Evolutionary conservation across 2,797 vertebrate species (phyloP), one percentile per base, ranked within the genome.

Genomic region (Synanceia verrucosa): DNA sequence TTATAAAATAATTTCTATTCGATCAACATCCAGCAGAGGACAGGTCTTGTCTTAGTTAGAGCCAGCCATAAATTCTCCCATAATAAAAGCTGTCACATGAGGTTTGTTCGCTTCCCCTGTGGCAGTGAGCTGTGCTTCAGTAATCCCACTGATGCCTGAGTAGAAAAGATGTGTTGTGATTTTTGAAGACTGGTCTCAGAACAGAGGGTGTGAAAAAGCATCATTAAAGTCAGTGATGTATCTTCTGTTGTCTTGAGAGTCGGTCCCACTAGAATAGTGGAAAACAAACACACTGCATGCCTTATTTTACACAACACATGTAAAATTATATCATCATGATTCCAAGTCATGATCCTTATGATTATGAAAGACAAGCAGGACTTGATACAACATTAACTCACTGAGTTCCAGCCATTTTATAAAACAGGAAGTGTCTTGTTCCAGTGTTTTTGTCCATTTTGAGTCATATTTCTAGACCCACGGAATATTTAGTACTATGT

Each of bases 101-200:
- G n/a, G n/a, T 67, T 43, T 62, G 52, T 73, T 63, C 75, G 52
- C 70, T 70, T 46, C 12, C 48, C 28, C 6, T 47, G 11, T 44
- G 33, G 4, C 4, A 1, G 43, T 34, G 72, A 74, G 58, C 51
- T 62, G 16, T 46, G 65, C 48, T 46, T 46, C 59, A 12, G 39
- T 73, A 56, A 75, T 62, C 28, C 69, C 24, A 37, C 1, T 31
- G 62, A 47, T 11, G 4, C n/a, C 61, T 18, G n/a, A 53, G 29
- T 62, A 24, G 46, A 56, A 71, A 60, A 36, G 55, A 48, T 76
- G 44, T 39, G 57, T 63, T 64, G 24, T 70, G 47, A 68, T 78
- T 78, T 78, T 56, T 73, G 41, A 44, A 41, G 46, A 68, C 36
- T 39, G 28, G 4, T 58, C 9, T 75, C 37, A 41, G 37, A 51